These are phyloP conservation scores for Diploptera punctata DNA, from an alignment of 2,888 invertebrate genomes.

Conservation along the genomic window DNA sequence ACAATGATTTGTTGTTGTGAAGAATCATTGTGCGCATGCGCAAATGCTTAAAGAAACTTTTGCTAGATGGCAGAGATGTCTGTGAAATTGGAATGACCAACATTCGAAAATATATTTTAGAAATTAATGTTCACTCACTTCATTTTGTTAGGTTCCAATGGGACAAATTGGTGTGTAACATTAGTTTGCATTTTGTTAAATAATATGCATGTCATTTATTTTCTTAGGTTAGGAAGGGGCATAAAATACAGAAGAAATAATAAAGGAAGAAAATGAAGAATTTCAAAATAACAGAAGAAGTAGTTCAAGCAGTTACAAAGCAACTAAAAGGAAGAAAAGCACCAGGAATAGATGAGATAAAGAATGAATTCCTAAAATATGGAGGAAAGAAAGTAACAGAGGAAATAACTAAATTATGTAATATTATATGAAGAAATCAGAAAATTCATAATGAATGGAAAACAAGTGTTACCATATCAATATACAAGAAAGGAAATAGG, in stretches of 20 bases:
- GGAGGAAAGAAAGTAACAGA: not conserved
- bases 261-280: not conserved
- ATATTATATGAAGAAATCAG: not conserved
- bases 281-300: not conserved
- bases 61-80: no score
- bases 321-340: not conserved
- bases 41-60: no score
- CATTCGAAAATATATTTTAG: no score
- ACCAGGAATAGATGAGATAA: not conserved
- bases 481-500: not conserved
- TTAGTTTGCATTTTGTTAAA: no score
- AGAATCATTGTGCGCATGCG: no score
- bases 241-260: not conserved
- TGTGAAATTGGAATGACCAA: no score
- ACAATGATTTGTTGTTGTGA: no score
- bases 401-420: not conserved
- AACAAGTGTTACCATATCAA: constrained; percentile 1
- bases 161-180: no score
- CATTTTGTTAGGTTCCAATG: no score
- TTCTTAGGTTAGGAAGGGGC: not conserved
- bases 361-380: not conserved
- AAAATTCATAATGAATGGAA: not conserved
- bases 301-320: no score
- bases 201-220: no score
- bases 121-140: no score